Base-by-base conservation (phyloP, 2,797 vertebrate genomes). In the Galagoides demidoff region DNA sequence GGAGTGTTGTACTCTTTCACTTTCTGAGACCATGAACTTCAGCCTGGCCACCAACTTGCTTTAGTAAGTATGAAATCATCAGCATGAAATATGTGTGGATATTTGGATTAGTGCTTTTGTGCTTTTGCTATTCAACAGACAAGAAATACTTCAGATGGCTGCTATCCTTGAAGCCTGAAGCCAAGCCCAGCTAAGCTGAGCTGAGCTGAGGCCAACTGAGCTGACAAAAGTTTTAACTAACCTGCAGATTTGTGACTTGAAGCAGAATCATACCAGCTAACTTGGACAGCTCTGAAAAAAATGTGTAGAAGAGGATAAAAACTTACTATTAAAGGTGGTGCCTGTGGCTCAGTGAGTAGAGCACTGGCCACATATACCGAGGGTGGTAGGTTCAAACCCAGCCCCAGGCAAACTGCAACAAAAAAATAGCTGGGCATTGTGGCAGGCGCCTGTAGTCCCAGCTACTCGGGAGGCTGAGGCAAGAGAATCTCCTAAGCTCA, bases 171-270 rank as follows among this genome's bases (percentile, higher is more conserved):
- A 85, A 64, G 37, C 9, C 68, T 90, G 37, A 63, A 79, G 31
- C 34, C 0, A 5, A 43, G 19, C 31, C 25, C 84, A 87, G 83
- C 39, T 78, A 27, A 82, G 52, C 34, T 78, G n/a, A 82, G 59
- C 3, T 1, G 39, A 55, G 6, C 45, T 29, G 81, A 89, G 25
- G n/a, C 59, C 73, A 88, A 70, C 45, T 71, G 45, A 73, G 25
- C 81, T 96, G 29, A 91, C 70, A 31, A 71, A 94, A 96, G 84
- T 70, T 95, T 71, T 45, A 95, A 90, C 17, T 73, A 73, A 91
- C 17, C 27, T 68, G 43, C 3, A 74, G 74, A 77, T 91, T 45
- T 96, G 49, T 81, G 14, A 68, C 85, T 79, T 87, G 71, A 93
- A 89, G 76, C 23, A 66, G 11, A 93, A 87, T 16, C n/a, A n/a